Evolutionary conservation across 1,140 invertebrate species (phyloP).

Genomic region (Potamilus streckersoni): DNA sequence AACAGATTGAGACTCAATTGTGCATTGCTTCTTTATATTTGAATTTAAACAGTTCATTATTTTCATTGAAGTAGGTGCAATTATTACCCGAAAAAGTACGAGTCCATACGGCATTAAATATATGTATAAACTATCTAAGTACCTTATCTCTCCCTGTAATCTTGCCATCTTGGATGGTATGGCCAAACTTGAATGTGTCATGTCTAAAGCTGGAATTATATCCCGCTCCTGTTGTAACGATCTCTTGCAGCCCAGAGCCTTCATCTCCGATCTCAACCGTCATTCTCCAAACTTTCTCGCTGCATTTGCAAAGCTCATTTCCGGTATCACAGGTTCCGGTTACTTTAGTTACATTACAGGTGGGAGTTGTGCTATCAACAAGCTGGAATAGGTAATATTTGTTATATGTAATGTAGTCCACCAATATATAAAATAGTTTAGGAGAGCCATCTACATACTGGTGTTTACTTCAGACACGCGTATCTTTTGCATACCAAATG

Average conservation of each 20-base stretch:
- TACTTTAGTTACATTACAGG: constrained; percentile 12
- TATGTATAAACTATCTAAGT: neutral
- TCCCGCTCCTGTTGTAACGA: constrained; percentile 8
- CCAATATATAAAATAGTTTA: too few relatives aligned
- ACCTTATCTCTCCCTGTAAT: constrained; percentile 9
- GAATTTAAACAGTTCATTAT: too few relatives aligned
- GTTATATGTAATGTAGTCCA: neutral
- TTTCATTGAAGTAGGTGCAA: neutral
- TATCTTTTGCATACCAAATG: neutral
- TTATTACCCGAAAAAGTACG: neutral
- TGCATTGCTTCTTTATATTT: too few relatives aligned
- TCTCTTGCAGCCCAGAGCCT: constrained; percentile 4
- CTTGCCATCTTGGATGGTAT: constrained; percentile 3
- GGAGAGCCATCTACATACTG: neutral
- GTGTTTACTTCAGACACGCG: neutral
- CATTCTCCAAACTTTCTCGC: constrained; percentile 17
- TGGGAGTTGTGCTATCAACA: constrained; percentile 10
- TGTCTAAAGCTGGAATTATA: neutral
- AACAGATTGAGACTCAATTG: too few relatives aligned
- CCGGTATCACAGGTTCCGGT: constrained; percentile 24
- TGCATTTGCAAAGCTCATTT: constrained; percentile 10
- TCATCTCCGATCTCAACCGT: constrained; percentile 6
- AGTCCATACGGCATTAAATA: neutral
- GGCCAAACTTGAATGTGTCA: constrained; percentile 1
- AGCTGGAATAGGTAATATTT: neutral